Conservation (phyloP, 2,888 invertebrate genomes). For the Platycheirus rosarum region DNA sequence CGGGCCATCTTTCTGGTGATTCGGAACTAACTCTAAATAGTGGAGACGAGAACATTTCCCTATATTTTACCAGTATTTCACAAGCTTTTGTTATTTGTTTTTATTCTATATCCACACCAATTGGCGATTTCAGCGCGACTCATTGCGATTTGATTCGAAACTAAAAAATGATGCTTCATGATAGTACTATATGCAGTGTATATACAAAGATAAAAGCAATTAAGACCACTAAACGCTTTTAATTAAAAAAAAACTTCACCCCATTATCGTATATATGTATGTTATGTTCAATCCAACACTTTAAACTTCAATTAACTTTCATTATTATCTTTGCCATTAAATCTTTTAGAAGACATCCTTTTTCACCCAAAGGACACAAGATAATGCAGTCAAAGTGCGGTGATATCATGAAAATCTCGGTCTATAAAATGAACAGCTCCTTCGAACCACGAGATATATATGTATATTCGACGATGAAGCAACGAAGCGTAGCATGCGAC, state of each 20-base stretch:
- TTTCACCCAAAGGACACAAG: background rate
- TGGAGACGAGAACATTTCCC: too few relatives aligned
- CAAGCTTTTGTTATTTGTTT: too few relatives aligned
- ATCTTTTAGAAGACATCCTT: background rate
- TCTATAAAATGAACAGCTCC: background rate
- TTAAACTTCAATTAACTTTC: slow-evolving; percentile 26
- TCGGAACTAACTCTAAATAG: too few relatives aligned
- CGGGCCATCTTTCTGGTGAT: too few relatives aligned
- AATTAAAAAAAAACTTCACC: background rate
- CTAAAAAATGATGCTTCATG: too few relatives aligned
- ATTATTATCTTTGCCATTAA: slow-evolving; percentile 4
- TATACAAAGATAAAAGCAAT: slow-evolving; percentile 3
- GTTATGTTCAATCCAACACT: slow-evolving; percentile 7
- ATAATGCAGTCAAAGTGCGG: slow-evolving; percentile 3
- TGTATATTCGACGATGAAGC: slow-evolving; percentile 1
- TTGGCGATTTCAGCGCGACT: too few relatives aligned
- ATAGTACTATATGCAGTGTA: too few relatives aligned
- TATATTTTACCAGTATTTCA: too few relatives aligned
- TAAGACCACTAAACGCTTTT: slow-evolving; percentile 5
- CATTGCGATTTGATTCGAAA: too few relatives aligned
- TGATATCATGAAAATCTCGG: slow-evolving; percentile 17
- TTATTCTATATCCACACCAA: too few relatives aligned
- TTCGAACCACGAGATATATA: background rate
- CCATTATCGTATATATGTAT: too few relatives aligned
- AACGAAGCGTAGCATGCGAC: slow-evolving; percentile 9